phyloP scores from a whole-genome alignment of 2,888 invertebrate genomes.

The Chrysomela aeneicollis region DNA sequence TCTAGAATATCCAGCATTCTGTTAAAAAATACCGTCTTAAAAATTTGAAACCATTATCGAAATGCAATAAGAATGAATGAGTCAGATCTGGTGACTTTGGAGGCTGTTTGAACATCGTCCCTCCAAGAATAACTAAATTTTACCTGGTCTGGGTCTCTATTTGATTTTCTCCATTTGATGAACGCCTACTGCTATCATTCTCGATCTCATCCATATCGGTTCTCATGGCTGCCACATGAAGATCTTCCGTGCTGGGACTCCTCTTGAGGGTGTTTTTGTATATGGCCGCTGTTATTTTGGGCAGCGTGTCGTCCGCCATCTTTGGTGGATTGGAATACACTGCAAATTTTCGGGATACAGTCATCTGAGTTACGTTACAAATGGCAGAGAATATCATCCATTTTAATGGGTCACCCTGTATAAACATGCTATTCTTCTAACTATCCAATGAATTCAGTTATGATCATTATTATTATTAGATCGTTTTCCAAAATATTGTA shows the following conservation, averaged over 20 bases:
- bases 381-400: neutral
- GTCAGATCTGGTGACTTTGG: too few relatives aligned
- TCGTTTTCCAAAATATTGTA: too few relatives aligned
- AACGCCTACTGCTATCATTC: conserved; percentile 8
- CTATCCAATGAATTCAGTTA: too few relatives aligned
- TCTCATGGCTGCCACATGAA: conserved; percentile 53
- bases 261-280: conserved; percentile 68
- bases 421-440: too few relatives aligned
- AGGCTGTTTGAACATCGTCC: too few relatives aligned
- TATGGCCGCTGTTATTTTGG: conserved; percentile 75
- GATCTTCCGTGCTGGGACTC: conserved; percentile 41
- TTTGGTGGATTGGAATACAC: conserved; percentile 56
- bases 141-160: conserved; percentile 62
- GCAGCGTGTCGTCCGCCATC: conserved; percentile 64
- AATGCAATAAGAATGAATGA: neutral
- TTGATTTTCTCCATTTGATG: conserved; percentile 50
- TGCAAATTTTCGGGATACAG: too few relatives aligned
- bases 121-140: conserved; percentile 49
- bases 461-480: too few relatives aligned
- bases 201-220: conserved; percentile 36
- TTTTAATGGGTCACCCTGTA: too few relatives aligned
- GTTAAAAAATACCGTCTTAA: neutral
- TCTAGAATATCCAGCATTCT: too few relatives aligned
- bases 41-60: neutral
- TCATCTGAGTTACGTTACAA: too few relatives aligned